Conservation (phyloP, 1,140 invertebrate genomes). For the Melanaphis sacchari region DNA sequence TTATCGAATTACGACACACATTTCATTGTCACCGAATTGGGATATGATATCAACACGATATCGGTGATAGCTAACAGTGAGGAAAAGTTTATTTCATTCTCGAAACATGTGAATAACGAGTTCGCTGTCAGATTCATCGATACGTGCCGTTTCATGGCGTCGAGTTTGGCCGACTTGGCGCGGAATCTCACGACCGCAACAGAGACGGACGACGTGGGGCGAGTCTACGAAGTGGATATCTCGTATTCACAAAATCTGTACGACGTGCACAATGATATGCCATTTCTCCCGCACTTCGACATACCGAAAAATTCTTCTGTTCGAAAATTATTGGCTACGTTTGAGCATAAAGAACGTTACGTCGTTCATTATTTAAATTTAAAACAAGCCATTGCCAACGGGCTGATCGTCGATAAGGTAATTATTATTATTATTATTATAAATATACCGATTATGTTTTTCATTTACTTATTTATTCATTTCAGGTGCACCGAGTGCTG, state of each 20-base stretch:
- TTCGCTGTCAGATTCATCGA: neutral
- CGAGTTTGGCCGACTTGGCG: neutral
- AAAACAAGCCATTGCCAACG: neutral
- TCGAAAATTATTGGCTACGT: too few species aligned
- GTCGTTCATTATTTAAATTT: neutral
- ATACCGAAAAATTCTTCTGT: neutral
- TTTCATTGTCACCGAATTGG: too few species aligned
- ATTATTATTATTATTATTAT: neutral
- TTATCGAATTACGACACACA: neutral
- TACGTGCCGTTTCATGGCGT: neutral
- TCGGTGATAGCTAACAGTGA: neutral
- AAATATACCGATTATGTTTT: too few species aligned
- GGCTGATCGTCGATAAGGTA: neutral
- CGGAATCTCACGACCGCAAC: neutral
- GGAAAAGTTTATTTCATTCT: neutral
- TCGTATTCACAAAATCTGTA: neutral
- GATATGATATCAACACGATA: neutral
- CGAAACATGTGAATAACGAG: neutral
- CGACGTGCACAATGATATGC: neutral
- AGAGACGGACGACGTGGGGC: neutral
- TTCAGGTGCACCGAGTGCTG: constrained; percentile 36
- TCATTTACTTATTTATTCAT: too few species aligned
- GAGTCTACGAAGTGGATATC: constrained; percentile 62
- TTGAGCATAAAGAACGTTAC: neutral
- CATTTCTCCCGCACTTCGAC: neutral